phyloP scores from a whole-genome alignment of 2,113 vertebrate genomes.

The Datnioides undecimradiatus region DNA sequence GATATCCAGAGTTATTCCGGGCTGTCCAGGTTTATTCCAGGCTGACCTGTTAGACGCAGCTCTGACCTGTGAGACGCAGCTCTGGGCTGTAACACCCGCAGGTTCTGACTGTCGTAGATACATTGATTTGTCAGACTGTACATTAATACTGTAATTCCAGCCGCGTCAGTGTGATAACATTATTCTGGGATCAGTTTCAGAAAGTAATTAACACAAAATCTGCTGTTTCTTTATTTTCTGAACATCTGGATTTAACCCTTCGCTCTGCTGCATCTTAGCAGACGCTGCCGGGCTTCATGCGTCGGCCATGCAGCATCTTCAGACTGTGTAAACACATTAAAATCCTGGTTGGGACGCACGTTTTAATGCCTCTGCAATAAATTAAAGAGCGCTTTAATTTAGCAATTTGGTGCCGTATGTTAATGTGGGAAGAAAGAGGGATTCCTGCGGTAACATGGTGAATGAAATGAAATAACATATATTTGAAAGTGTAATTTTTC shows the following conservation, averaged over 20 bases:
- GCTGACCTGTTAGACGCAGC: no score
- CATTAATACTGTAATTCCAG: not conserved
- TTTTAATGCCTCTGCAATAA: conserved; percentile 59
- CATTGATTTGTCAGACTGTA: no score
- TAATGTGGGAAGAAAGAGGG: conserved; percentile 70
- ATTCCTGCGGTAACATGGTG: conserved; percentile 66
- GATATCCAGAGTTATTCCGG: no score
- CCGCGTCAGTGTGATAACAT: not conserved
- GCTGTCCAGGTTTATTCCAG: no score
- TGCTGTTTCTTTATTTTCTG: not conserved
- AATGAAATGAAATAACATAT: conserved; percentile 83
- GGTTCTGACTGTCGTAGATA: not conserved
- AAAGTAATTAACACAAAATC: not conserved
- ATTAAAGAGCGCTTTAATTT: conserved; percentile 79
- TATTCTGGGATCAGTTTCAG: conserved; percentile 9
- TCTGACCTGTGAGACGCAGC: not conserved
- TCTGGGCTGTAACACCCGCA: not conserved
- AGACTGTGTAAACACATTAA: conserved; percentile 11
- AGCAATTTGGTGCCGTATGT: conserved; percentile 78
- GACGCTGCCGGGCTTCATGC: not conserved
- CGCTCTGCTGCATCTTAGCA: not conserved
- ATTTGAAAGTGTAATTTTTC: conserved; percentile 85
- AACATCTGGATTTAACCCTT: not conserved
- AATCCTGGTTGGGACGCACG: not conserved
- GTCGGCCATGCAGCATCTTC: not conserved